Base-by-base conservation (phyloP, 2,113 vertebrate genomes). In the Protomyctophum bolini region DNA sequence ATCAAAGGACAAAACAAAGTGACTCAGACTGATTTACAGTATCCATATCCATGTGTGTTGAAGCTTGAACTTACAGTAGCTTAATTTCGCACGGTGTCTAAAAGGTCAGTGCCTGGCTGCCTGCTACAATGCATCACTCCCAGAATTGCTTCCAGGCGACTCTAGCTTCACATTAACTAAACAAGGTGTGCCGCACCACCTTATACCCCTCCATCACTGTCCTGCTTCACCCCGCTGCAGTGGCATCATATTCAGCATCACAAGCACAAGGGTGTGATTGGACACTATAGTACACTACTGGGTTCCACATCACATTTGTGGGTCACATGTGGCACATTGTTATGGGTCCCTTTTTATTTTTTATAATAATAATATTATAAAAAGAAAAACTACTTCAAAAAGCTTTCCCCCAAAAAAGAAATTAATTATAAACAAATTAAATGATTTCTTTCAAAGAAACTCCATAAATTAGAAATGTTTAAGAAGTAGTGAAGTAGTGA, bases 21-120 rank as follows among this genome's bases (percentile, higher is more conserved):
- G 70, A 28, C 29, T 62, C 65, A 9, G 46, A 50, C 55, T 81
- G 83, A 87, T 66, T 84, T 82, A 81, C 75, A 57, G 66, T 66
- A 77, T 77, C 78, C 76, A 61, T 47, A 71, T 76, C 80, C 80
- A 55, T 15, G 72, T 78, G 33, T 41, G 33, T 41, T 41, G 33
- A 21, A 4, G 33, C 33, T 41, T 41, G 33, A 41, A 41, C 33
- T 41, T 41, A 41, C 46, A 28, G 83, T 80, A 85, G 88, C 76
- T 87, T 87, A 86, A 88, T 88, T 90, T 88, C 78, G 87, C 84
- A 68, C 83, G 70, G 81, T 69, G 75, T 85, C 76, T 79, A 87
- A 90, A 65, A 90, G 89, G 88, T 89, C 88, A 83, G 21, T 1
- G 74, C 86, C 21, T 21, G 21, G 21, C 21, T 21, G 21, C 21